These are phyloP conservation scores for Hypsibius dujardini DNA, from an alignment of 1,140 invertebrate species.

Conservation along the genomic window DNA sequence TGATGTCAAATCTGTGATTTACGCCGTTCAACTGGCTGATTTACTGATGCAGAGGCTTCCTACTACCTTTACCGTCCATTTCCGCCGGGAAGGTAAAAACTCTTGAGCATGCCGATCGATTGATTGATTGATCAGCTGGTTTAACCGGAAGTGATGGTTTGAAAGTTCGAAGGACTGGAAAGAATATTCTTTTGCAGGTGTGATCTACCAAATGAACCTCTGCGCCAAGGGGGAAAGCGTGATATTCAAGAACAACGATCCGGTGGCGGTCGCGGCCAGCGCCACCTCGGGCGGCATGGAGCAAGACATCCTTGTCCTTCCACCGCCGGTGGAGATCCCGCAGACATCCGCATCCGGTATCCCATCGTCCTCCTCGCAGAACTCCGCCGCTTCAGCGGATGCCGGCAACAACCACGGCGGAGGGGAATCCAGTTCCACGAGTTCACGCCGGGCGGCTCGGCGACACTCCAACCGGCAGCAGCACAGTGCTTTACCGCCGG, in stretches of 20 bases:
- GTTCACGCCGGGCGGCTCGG: neutral
- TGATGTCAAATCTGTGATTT: conserved; percentile 83
- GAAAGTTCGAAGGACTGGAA: no score
- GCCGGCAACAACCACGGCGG: neutral
- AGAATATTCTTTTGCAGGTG: conserved; percentile 37
- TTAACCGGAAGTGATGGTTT: conserved; percentile 11
- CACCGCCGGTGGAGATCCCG: neutral
- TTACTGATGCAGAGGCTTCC: conserved; percentile 88
- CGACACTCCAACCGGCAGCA: neutral
- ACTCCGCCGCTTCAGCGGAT: neutral
- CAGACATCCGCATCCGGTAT: neutral
- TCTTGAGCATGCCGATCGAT: neutral
- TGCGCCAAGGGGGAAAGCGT: conserved; percentile 19
- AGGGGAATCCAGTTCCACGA: no score
- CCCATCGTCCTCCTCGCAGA: neutral
- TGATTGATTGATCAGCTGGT: no score
- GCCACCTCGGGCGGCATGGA: no score
- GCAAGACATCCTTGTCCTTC: neutral
- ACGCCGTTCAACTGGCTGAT: conserved; percentile 86
- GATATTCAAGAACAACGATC: conserved; percentile 18
- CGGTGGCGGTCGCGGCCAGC: no score
- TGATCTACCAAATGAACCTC: conserved; percentile 70
- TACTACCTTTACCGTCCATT: conserved; percentile 80
- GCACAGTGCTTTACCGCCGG: neutral
- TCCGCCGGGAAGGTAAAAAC: conserved; percentile 59